Evolutionary conservation across 2,888 invertebrate genomes (phyloP), one percentile per base, ranked within the genome.

Genomic region (Parnassius apollo): DNA sequence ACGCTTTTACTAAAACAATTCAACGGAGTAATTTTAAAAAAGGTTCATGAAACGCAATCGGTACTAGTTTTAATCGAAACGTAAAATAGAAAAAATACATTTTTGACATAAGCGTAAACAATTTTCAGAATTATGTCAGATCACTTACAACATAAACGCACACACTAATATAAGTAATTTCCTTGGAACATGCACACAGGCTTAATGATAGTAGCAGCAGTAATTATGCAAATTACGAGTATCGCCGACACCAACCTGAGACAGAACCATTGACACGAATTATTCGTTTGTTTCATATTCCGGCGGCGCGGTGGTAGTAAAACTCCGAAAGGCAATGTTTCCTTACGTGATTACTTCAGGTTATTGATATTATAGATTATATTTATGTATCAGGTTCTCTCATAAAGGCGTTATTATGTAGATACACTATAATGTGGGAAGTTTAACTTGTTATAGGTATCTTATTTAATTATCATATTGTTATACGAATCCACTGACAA

Each of bases 211-310:
- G 82, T 18, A 18, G 18, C 18, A 18, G 78, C 75, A 78, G 83
- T 83, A 84, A 88, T 89, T 88, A 89, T 87, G 87, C 82, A 85
- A 87, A 83, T 85, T 79, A 75, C 81, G 69, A 77, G 77, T 76
- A 69, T 73, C 74, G 72, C 72, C 68, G 60, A 61, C 59, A 61
- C 69, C 76, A 73, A 76, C 76, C 71, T 73, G 72, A 75, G 73
- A 73, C 75, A 75, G 78, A 80, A 76, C 81, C 73, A 80, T 78
- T 83, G 84, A 84, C 82, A 77, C 77, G 78, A 79, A 83, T 86
- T 86, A 85, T 82, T 82, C 73, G 75, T 75, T 74, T 74, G 70
- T 69, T 75, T 74, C 71, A 68, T 74, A 75, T 13, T 72, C 71
- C 66, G 67, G 71, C 62, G 57, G 61, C 57, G 71, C 62, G 57